Percentiles rank a stretch among this genome's conserved stretches.
Evolutionary conservation across 2,888 invertebrate species (phyloP).

Genomic region (Synergus umbraculus): DNA sequence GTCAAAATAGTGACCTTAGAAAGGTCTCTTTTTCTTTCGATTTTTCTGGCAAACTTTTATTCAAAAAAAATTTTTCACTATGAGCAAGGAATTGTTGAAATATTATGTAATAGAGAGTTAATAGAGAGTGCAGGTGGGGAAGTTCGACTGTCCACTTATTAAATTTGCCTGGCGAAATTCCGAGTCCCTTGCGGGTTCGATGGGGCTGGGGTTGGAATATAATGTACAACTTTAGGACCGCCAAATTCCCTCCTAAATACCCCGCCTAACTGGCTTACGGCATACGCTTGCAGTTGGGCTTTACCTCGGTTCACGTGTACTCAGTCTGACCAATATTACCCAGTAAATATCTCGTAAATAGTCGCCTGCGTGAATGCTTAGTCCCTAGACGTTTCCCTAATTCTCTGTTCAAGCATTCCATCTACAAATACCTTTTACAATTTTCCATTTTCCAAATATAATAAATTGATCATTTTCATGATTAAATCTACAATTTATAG

Average conservation of each 20-base stretch:
- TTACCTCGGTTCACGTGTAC: constrained; percentile 53
- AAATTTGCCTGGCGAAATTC: constrained; percentile 75
- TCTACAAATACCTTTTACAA: constrained; percentile 22
- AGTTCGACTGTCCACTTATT: constrained; percentile 69
- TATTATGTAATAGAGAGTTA: constrained; percentile 33
- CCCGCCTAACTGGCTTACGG: constrained; percentile 74
- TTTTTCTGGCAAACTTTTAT: no score
- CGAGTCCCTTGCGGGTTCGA: constrained; percentile 59
- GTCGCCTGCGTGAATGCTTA: constrained; percentile 59
- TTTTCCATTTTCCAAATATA: not conserved
- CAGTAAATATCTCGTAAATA: constrained; percentile 69
- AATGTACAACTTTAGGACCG: constrained; percentile 74
- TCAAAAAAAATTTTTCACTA: not conserved
- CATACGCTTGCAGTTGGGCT: constrained; percentile 53
- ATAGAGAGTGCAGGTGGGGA: constrained; percentile 45
- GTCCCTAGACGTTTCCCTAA: constrained; percentile 53
- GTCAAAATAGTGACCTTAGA: no score
- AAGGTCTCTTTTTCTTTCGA: no score
- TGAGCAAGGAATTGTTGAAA: not conserved
- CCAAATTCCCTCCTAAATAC: constrained; percentile 75
- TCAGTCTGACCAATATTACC: constrained; percentile 67
- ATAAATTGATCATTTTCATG: not conserved
- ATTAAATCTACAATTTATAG: not conserved
- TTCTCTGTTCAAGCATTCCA: constrained; percentile 2
- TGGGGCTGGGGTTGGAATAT: constrained; percentile 63